Evolutionary conservation across 2,888 invertebrate species (phyloP).

Genomic region (Hypolimnas misippus): DNA sequence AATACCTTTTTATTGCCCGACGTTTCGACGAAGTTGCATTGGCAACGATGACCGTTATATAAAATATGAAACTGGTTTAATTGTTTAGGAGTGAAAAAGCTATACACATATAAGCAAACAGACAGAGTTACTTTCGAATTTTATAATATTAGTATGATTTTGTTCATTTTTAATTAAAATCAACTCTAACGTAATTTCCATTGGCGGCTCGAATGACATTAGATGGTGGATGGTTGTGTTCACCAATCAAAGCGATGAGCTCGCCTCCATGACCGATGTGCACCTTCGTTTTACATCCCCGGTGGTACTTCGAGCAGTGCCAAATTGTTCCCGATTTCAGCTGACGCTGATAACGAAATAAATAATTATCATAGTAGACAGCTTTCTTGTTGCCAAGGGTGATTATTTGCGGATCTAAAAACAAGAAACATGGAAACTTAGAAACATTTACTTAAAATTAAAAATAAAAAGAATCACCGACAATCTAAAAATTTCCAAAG

Average conservation of each 20-base stretch:
- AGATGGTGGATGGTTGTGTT: slow-evolving; percentile 43
- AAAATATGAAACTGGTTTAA: no score
- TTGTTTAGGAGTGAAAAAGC: no score
- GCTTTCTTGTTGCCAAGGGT: slow-evolving; percentile 22
- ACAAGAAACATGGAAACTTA: slow-evolving; percentile 4
- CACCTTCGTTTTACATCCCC: slow-evolving; percentile 47
- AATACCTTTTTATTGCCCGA: no score
- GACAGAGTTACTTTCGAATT: no score
- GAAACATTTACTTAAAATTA: neutral
- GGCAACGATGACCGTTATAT: no score
- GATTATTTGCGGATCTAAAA: slow-evolving; percentile 39
- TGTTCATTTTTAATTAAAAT: slow-evolving; percentile 1
- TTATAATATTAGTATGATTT: no score
- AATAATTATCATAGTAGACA: neutral
- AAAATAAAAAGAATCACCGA: neutral
- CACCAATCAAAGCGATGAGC: slow-evolving; percentile 32
- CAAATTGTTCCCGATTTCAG: slow-evolving; percentile 38
- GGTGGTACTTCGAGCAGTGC: slow-evolving; percentile 52
- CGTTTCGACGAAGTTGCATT: no score
- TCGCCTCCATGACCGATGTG: slow-evolving; percentile 36
- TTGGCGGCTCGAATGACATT: neutral
- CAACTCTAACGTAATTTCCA: neutral
- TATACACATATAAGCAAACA: no score
- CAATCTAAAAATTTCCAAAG: no score
- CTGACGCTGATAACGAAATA: slow-evolving; percentile 39